Percentiles rank a stretch among this genome's conserved stretches.
These are phyloP conservation scores for Deroptyus accipitrinus DNA, from an alignment of 2,113 vertebrate species.

Conservation along the genomic window DNA sequence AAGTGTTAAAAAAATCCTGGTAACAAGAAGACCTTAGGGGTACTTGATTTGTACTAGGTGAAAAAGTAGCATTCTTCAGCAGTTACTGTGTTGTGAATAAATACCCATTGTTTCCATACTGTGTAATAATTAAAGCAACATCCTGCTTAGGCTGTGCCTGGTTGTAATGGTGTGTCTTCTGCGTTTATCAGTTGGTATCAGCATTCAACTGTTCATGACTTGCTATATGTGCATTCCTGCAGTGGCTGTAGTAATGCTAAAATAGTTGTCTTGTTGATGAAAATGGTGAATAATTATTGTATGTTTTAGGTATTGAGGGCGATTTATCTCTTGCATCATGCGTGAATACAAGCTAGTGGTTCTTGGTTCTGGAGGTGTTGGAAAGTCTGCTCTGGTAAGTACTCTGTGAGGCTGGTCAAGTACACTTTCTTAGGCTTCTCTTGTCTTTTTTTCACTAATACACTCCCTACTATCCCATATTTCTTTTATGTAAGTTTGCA, in stretches of 20 bases:
- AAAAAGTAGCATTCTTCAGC: not conserved
- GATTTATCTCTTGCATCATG: constrained; percentile 80
- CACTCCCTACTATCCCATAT: not conserved
- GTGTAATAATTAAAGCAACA: not conserved
- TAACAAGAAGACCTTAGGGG: not conserved
- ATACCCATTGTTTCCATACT: not conserved
- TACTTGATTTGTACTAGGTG: not conserved
- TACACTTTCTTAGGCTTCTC: not conserved
- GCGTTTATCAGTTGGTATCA: not conserved
- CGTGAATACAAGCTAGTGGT: constrained; percentile 93
- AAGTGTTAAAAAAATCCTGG: not conserved
- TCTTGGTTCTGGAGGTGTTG: constrained; percentile 90
- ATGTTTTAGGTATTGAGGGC: constrained; percentile 68
- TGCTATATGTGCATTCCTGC: not conserved
- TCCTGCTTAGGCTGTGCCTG: not conserved
- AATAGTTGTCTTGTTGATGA: not conserved
- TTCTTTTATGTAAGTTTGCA: not conserved
- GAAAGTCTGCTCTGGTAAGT: constrained; percentile 92
- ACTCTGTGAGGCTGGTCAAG: not conserved
- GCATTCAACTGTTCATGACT: not conserved
- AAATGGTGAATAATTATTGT: not conserved
- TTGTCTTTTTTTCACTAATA: not conserved
- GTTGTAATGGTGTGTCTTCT: not conserved
- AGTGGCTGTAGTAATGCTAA: not conserved
- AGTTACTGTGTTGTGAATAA: not conserved